Conservation (phyloP, 2,113 vertebrate species). For the Otis tarda region DNA sequence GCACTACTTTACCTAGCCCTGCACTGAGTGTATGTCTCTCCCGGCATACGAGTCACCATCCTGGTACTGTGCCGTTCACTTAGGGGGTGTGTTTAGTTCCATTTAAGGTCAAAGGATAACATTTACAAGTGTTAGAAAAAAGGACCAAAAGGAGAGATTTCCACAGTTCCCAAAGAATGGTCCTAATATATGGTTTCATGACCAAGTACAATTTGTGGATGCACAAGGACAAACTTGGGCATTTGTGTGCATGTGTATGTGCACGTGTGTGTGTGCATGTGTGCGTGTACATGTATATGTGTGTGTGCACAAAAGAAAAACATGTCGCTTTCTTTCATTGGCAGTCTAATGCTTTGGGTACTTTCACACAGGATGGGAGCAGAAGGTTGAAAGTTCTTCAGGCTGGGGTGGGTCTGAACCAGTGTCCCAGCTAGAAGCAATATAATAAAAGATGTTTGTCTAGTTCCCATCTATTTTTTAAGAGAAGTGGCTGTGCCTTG, state of each 20-base stretch:
- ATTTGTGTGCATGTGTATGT: rapidly evolving
- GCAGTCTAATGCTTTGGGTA: background rate
- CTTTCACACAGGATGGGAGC: background rate
- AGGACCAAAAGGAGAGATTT: background rate
- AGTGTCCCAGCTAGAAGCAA: background rate
- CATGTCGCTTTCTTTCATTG: background rate
- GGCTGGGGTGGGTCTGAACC: background rate
- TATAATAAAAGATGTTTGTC: background rate
- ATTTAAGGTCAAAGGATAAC: background rate
- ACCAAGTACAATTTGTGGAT: background rate
- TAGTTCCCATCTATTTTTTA: background rate
- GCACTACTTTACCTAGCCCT: background rate
- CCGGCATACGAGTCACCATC: background rate
- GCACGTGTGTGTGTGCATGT: rapidly evolving
- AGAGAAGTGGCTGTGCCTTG: background rate
- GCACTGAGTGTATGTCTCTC: background rate
- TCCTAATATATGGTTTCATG: background rate
- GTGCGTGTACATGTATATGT: too few relatives aligned
- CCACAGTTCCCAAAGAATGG: background rate
- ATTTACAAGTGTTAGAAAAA: background rate
- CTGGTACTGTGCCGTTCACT: background rate
- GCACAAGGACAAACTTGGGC: background rate
- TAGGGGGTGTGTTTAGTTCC: background rate
- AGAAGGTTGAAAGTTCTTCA: background rate
- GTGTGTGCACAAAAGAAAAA: background rate